A percentile compares a stretch with the other conserved stretches of the same genome.
These are phyloP conservation scores for Physeter macrocephalus DNA, from an alignment of 2,113 vertebrate genomes.

Conservation along the genomic window DNA sequence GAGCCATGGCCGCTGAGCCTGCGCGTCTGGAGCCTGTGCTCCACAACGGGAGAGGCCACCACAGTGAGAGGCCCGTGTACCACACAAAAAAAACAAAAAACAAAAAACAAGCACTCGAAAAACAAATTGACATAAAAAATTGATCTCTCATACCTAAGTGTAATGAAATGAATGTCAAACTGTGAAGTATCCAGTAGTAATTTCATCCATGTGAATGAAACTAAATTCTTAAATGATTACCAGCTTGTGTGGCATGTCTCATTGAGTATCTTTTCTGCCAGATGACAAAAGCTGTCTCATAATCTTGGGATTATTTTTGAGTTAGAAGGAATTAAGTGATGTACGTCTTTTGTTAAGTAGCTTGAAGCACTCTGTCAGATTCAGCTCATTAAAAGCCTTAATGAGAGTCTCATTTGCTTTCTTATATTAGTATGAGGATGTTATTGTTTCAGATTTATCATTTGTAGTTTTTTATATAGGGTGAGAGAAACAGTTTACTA, in stretches of 20 bases:
- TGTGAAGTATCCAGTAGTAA: background rate
- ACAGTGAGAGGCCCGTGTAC: no score
- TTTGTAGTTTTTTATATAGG: background rate
- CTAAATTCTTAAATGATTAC: background rate
- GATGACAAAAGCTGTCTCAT: background rate
- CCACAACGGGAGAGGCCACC: no score
- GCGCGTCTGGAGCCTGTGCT: no score
- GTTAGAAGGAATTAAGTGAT: slow-evolving; percentile 14
- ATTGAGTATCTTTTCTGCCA: background rate
- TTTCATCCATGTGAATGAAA: background rate
- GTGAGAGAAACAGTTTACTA: background rate
- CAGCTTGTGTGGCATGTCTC: background rate
- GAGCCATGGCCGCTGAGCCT: no score
- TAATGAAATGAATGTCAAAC: background rate
- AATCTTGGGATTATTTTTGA: background rate
- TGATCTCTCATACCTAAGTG: background rate
- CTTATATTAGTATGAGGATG: background rate
- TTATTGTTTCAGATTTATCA: background rate
- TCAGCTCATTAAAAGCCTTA: background rate
- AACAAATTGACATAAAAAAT: background rate
- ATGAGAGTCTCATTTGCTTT: background rate
- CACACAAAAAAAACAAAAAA: no score
- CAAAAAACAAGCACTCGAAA: background rate
- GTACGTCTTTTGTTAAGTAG: background rate
- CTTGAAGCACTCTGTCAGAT: background rate